These are phyloP conservation scores for Campoplex capitator DNA, from an alignment of 2,888 invertebrate genomes.

Conservation along the genomic window DNA sequence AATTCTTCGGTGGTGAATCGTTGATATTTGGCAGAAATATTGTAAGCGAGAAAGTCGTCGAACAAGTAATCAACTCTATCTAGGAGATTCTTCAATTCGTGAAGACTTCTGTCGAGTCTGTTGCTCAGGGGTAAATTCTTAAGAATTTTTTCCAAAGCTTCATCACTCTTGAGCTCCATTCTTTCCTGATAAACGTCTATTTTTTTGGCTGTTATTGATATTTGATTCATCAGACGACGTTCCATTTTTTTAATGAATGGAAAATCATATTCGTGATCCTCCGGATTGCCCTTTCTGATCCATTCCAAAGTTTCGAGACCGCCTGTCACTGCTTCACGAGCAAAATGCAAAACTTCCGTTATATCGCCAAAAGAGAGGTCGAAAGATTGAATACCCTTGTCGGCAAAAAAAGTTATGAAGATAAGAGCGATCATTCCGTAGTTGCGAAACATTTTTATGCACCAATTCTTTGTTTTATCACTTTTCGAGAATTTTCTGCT, in stretches of 20 bases:
- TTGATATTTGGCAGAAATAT: constrained; percentile 86
- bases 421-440: not conserved
- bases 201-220: constrained; percentile 73
- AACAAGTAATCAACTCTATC: constrained; percentile 87
- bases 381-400: constrained; percentile 18
- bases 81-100: constrained; percentile 80
- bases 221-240: constrained; percentile 79
- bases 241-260: constrained; percentile 88
- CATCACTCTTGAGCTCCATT: constrained; percentile 70
- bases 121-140: constrained; percentile 84
- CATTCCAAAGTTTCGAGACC: constrained; percentile 76
- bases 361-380: constrained; percentile 74
- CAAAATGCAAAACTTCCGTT: constrained; percentile 77
- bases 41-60: constrained; percentile 87
- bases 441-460: not conserved
- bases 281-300: constrained; percentile 66
- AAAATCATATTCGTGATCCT: constrained; percentile 86
- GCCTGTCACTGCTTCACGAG: constrained; percentile 73
- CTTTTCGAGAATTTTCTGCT: not conserved
- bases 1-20: constrained; percentile 89
- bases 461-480: not conserved
- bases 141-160: constrained; percentile 70
- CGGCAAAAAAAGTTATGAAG: not conserved
- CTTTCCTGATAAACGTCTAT: constrained; percentile 76
- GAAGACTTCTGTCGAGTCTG: constrained; percentile 85